Base-by-base conservation (phyloP, 2,113 vertebrate species). In the Ochotona curzoniae region DNA sequence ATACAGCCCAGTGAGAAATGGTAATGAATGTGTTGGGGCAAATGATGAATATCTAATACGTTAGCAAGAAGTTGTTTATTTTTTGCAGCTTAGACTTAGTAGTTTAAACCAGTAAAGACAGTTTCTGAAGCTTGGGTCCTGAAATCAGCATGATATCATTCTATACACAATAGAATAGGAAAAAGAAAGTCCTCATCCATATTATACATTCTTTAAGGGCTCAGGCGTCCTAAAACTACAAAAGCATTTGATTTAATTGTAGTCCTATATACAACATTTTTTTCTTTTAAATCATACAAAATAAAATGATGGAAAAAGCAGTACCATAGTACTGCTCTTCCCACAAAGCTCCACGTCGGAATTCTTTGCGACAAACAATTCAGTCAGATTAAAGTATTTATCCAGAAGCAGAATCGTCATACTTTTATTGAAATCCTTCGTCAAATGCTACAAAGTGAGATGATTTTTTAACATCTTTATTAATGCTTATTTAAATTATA, bases 251-350 rank as follows among this genome's bases (percentile, higher is more conserved):
- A 25, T 83, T 61, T 61, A 74, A 83, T 61, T 89, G 18, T 51
- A 12, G 51, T 85, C 21, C 21, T 23, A 70, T 63, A 38, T 51
- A 13, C 1, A 81, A 44, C 13, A 64, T 35, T 86, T 63, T 93
- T 82, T 83, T 80, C 35, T 86, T 60, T 88, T 54, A 90, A 73
- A 6, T 21, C 78, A 64, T 88, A 15, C 49, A 84, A 90, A 94
- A 76, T 71, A 73, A 84, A 70, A 70, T 35, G 28, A 60, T 49
- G 35, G 26, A 35, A 94, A 96, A 74, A 13, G 20, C 67, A 44
- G 38, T 6, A 44, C 38, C 38, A 44, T 44, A 44, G 38, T 44
- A 6, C 38, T 44, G 38, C 38, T 44, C 38, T 44, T 3, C 38
- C 6, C 38, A 74, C 35, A 88, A 47, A 81, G 13, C 23, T 60